Conservation (phyloP, 2,797 vertebrate genomes). For the Knipowitschia caucasica region DNA sequence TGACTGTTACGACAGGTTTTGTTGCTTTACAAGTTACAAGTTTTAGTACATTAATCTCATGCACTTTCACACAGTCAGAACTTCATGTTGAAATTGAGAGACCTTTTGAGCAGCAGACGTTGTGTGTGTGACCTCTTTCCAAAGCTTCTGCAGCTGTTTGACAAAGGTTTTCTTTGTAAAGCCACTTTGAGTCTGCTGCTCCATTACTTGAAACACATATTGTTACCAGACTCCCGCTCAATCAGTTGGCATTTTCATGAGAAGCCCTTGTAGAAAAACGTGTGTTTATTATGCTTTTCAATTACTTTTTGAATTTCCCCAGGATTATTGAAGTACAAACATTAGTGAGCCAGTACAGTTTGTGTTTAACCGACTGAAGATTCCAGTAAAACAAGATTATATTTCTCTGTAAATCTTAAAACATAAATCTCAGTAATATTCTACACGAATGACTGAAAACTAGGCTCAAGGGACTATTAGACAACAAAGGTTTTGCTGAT, state of each 20-base stretch:
- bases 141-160: conserved; percentile 1
- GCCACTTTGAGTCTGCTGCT: not conserved
- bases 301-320: no score
- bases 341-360: not conserved
- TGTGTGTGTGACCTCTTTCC: not conserved
- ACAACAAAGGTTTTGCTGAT: conserved; percentile 32
- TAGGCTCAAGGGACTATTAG: conserved; percentile 11
- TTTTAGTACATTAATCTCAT: not conserved
- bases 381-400: not conserved
- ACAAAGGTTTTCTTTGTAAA: conserved; percentile 10
- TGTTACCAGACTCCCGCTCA: not conserved
- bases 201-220: not conserved
- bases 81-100: conserved; percentile 3
- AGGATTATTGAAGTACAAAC: no score
- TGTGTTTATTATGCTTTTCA: no score
- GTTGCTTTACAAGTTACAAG: not conserved
- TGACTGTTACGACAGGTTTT: conserved; percentile 12
- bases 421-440: not conserved
- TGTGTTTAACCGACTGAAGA: not conserved
- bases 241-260: not conserved
- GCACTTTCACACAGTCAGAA: not conserved
- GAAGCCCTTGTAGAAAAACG: not conserved
- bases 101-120: not conserved
- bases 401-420: conserved; percentile 3
- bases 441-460: conserved; percentile 4